Conservation (phyloP, 2,797 vertebrate genomes). For the Tapera naevia region DNA sequence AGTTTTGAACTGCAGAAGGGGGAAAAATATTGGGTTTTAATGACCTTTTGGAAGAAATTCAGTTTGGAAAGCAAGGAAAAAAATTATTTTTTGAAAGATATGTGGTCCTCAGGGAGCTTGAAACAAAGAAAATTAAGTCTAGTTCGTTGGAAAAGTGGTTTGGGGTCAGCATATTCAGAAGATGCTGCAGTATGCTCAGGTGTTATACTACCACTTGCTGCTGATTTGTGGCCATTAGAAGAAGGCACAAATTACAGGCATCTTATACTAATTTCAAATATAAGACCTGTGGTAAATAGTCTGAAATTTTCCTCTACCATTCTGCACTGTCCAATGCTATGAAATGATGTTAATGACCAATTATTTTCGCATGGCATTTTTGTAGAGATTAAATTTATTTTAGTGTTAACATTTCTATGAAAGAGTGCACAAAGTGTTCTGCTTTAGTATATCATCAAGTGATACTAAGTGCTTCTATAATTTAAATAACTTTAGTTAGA, state of each 20-base stretch:
- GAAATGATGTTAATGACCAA: neutral
- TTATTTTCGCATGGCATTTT: neutral
- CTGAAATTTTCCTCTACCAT: neutral
- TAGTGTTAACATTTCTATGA: constrained; percentile 11
- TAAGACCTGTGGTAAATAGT: neutral
- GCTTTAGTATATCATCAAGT: neutral
- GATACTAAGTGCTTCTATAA: neutral
- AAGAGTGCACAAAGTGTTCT: neutral
- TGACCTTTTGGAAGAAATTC: constrained; percentile 45
- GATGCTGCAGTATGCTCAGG: neutral
- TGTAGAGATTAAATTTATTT: neutral
- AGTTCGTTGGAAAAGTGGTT: neutral
- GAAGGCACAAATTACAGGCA: neutral
- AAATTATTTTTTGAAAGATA: constrained; percentile 37
- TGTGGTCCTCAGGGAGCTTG: neutral
- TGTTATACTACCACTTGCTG: neutral
- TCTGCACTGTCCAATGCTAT: neutral
- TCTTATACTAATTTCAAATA: neutral
- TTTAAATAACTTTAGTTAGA: constrained; percentile 28
- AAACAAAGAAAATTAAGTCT: constrained; percentile 4
- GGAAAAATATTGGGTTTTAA: constrained; percentile 31
- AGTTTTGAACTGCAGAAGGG: constrained; percentile 11
- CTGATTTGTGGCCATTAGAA: neutral
- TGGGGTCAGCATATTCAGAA: neutral
- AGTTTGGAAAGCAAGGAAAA: constrained; percentile 17